Conservation (phyloP, 1,140 invertebrate genomes). For the Drosophila kanapiae region DNA sequence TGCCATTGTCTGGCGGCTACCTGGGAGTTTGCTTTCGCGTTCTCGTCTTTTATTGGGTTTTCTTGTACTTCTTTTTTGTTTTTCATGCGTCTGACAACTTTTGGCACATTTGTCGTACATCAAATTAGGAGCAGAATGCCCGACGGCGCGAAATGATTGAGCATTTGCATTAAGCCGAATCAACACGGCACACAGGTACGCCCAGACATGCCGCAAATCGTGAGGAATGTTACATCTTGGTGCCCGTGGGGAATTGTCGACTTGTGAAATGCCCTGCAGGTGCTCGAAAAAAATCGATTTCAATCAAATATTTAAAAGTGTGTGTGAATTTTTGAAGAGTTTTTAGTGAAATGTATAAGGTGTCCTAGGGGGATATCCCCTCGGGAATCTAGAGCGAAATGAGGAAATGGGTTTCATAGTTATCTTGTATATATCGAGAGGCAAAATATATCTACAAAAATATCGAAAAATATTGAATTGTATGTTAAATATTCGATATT, state of each 20-base stretch:
- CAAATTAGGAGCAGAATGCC: slow-evolving; percentile 53
- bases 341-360: background rate
- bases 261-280: slow-evolving; percentile 17
- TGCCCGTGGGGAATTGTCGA: slow-evolving; percentile 9
- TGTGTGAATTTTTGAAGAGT: background rate
- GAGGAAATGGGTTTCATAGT: background rate
- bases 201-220: slow-evolving; percentile 7
- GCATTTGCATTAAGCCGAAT: slow-evolving; percentile 66
- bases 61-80: slow-evolving; percentile 9
- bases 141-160: slow-evolving; percentile 67
- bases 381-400: background rate
- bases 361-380: too few relatives aligned
- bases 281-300: slow-evolving; percentile 7
- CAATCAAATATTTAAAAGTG: slow-evolving; percentile 7
- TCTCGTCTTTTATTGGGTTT: slow-evolving; percentile 7
- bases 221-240: slow-evolving; percentile 14
- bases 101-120: slow-evolving; percentile 74
- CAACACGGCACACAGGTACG: slow-evolving; percentile 25
- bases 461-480: too few relatives aligned
- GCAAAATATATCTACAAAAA: too few relatives aligned
- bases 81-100: slow-evolving; percentile 63
- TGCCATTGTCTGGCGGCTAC: slow-evolving; percentile 26
- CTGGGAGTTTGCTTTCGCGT: slow-evolving; percentile 37
- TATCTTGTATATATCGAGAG: too few relatives aligned
- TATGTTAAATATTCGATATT: too few relatives aligned